Evolutionary conservation across 2,888 invertebrate species (phyloP).

Genomic region (Tenthredo mesomela): DNA sequence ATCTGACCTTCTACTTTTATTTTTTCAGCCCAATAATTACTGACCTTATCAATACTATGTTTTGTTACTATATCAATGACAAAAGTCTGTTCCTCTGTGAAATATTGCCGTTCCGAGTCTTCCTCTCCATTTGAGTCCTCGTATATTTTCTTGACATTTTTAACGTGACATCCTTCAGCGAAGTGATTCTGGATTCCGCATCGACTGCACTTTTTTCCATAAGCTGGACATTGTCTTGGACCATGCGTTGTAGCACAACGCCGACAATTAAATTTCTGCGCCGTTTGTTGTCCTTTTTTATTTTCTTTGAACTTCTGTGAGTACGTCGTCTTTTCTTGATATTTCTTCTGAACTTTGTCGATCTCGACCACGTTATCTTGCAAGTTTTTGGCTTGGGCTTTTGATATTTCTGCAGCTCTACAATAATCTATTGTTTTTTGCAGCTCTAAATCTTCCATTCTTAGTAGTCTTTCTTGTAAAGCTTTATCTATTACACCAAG

Average conservation of each 20-base stretch:
- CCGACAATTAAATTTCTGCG: slow-evolving; percentile 56
- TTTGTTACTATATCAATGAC: neutral
- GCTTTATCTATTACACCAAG: slow-evolving; percentile 60
- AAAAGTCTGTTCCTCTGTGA: neutral
- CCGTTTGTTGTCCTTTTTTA: neutral
- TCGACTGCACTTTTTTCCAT: slow-evolving; percentile 59
- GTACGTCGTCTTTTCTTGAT: neutral
- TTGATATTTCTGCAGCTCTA: slow-evolving; percentile 59
- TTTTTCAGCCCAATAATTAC: neutral
- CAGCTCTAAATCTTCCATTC: slow-evolving; percentile 59
- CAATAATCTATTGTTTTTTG: slow-evolving; percentile 60
- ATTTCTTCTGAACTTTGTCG: neutral
- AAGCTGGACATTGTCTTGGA: slow-evolving; percentile 60
- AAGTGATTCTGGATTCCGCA: slow-evolving; percentile 61
- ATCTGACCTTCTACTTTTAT: neutral
- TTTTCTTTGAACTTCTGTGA: neutral
- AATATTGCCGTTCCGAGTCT: neutral
- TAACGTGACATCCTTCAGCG: slow-evolving; percentile 55
- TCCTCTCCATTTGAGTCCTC: slow-evolving; percentile 2
- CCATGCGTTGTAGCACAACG: slow-evolving; percentile 58
- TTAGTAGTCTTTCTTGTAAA: slow-evolving; percentile 60
- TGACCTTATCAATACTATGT: neutral
- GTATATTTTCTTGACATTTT: slow-evolving; percentile 3
- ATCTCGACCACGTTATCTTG: slow-evolving; percentile 38
- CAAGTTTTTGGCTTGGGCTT: slow-evolving; percentile 58